Evolutionary conservation across 2,113 vertebrate genomes (phyloP).

Genomic region (Sander lucioperca): DNA sequence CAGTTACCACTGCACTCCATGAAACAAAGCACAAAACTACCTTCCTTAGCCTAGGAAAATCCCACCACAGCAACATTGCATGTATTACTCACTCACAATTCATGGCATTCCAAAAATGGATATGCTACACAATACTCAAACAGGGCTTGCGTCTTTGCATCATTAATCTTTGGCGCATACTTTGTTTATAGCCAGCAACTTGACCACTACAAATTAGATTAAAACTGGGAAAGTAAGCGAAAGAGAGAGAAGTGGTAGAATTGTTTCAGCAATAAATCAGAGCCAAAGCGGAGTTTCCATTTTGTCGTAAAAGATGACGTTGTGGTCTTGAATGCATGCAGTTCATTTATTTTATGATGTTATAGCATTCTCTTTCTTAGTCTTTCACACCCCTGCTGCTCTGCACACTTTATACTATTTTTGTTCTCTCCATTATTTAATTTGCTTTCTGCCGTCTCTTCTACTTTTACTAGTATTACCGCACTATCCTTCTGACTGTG

Average conservation of each 20-base stretch:
- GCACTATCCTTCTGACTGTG: conserved; percentile 4
- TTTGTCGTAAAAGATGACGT: conserved; percentile 63
- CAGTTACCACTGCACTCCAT: conserved; percentile 3
- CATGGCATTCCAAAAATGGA: conserved; percentile 18
- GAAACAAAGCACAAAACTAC: conserved; percentile 35
- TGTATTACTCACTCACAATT: conserved; percentile 13
- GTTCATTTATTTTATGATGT: conserved; percentile 59
- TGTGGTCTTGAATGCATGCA: conserved; percentile 47
- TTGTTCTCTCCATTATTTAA: conserved; percentile 36
- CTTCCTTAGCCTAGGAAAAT: conserved; percentile 43
- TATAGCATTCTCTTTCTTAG: conserved; percentile 14
- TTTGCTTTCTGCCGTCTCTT: conserved; percentile 6
- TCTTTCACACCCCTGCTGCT: conserved; percentile 1
- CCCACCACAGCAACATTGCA: conserved; percentile 17
- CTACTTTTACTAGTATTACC: neutral
- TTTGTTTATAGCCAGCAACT: conserved; percentile 84
- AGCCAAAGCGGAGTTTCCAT: conserved; percentile 63
- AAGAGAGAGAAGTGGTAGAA: conserved; percentile 37
- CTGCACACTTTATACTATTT: neutral
- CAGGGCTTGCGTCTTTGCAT: conserved; percentile 30
- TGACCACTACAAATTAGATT: conserved; percentile 73
- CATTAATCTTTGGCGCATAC: conserved; percentile 59
- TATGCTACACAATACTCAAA: conserved; percentile 31
- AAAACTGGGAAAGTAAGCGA: conserved; percentile 55
- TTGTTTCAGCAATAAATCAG: conserved; percentile 67